A percentile compares a stretch with the other conserved stretches of the same genome.
Conservation (phyloP, 2,797 vertebrate genomes). For the Rhinichthys osculus region DNA sequence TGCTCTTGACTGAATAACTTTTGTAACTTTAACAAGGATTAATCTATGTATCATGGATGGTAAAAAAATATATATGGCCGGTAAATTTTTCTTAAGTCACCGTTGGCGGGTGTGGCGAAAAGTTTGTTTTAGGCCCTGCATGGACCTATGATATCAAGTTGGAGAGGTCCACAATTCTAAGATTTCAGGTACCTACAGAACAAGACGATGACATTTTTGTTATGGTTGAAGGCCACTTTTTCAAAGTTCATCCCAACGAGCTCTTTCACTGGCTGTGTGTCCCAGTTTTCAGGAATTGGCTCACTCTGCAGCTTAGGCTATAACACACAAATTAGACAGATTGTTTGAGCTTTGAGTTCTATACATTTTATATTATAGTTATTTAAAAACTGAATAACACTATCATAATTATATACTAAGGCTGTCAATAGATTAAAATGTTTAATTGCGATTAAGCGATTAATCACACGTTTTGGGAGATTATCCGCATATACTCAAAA, state of each 20-base stretch:
- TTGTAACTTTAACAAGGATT: too few species aligned
- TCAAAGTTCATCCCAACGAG: constrained; percentile 91
- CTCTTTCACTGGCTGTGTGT: constrained; percentile 85
- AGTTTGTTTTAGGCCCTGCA: neutral
- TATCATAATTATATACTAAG: neutral
- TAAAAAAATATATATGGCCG: neutral
- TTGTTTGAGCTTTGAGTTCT: neutral
- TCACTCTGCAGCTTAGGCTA: constrained; percentile 86
- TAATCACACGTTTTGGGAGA: neutral
- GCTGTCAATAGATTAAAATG: neutral
- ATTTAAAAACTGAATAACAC: neutral
- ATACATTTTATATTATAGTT: neutral
- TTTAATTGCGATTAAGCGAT: neutral
- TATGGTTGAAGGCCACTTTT: constrained; percentile 82
- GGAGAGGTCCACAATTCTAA: neutral
- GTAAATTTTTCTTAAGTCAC: neutral
- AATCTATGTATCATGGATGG: too few species aligned
- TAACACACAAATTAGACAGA: constrained; percentile 38
- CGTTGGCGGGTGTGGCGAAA: neutral
- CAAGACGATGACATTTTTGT: constrained; percentile 86
- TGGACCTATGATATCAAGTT: neutral
- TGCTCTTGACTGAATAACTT: too few species aligned
- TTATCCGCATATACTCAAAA: neutral
- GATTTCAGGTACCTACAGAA: constrained; percentile 85
- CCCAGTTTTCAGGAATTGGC: constrained; percentile 86